Percentiles rank a stretch among this genome's conserved stretches.
phyloP scores from a whole-genome alignment of 2,113 vertebrate species.

The Aspiorhynchus laticeps region DNA sequence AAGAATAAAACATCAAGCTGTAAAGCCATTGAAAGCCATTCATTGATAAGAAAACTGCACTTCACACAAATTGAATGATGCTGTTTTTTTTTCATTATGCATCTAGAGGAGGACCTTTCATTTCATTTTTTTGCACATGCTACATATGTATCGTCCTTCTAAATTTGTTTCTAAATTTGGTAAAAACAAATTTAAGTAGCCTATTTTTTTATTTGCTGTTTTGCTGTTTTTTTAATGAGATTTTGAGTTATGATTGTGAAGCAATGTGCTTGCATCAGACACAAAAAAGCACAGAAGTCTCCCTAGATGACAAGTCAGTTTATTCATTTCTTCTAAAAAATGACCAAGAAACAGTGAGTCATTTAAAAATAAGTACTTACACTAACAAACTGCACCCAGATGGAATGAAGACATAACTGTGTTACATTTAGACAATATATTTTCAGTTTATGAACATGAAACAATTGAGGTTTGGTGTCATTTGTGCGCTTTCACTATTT shows the following conservation, averaged over 20 bases:
- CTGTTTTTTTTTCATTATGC: too few relatives aligned
- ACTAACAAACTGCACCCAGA: not conserved
- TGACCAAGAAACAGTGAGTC: not conserved
- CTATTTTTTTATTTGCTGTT: too few relatives aligned
- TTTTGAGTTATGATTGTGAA: not conserved
- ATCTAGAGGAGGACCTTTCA: too few relatives aligned
- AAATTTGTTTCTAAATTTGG: too few relatives aligned
- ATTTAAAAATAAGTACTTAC: not conserved
- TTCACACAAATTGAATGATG: too few relatives aligned
- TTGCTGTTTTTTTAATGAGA: not conserved
- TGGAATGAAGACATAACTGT: not conserved
- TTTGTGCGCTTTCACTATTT: constrained; percentile 6
- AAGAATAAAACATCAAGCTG: too few relatives aligned
- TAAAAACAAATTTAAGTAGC: too few relatives aligned
- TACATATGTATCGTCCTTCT: too few relatives aligned
- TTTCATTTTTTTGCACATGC: too few relatives aligned
- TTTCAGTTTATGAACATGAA: not conserved
- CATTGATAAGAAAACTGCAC: too few relatives aligned
- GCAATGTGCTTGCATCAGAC: not conserved
- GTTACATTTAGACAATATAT: not conserved
- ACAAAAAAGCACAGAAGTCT: not conserved
- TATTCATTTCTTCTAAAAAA: not conserved
- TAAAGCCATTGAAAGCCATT: too few relatives aligned
- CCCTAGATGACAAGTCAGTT: not conserved
- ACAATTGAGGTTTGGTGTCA: not conserved